Base-by-base conservation (phyloP, 2,888 invertebrate species). In the Chelonus formosanus region DNA sequence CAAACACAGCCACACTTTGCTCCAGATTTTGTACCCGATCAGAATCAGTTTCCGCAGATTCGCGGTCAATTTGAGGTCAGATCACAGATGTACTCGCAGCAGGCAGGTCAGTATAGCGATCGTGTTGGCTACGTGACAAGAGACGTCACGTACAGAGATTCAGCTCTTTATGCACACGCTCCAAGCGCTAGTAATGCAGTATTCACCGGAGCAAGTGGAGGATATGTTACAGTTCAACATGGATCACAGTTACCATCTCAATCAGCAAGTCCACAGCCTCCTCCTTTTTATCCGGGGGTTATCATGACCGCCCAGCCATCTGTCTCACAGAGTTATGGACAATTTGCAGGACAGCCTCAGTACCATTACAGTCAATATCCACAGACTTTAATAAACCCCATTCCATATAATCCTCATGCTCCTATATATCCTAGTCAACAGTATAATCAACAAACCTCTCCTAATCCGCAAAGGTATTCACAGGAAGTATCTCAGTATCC, bases 401-500 rank as follows among this genome's bases (percentile, higher is more conserved):
- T 80, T 10, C 76, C 82, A 3, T 83, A 79, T 63, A 76, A 73
- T 69, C 71, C 80, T 0, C 82, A 79, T 48, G 69, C 77, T 1
- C 65, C 74, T 0, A 77, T 82, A n/a, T 82, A 80, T 47, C 74
- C 77, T 7, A 69, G 74, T 7, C 80, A 80, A 67, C 79, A 80
- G 43, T 77, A 78, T 8, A 74, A 76, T 36, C 79, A 79, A 59
- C 80, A 83, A 36, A 73, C 75, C 6, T 80, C 82, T 3, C 78
- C 84, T 1, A 84, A 83, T 67, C 79, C 80, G 4, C 83, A 82
- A 65, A 75, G 84, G 72, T 83, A 80, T 67, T 77, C 81, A 0
- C 83, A 83, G 48, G 84, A 84, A 8, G 43, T 83, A 40, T 71
- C 76, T 0, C 82, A 82, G 48, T 84, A 83, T 67, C 83, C 81